Conservation (phyloP, 2,888 invertebrate species). For the Arge pagana region DNA sequence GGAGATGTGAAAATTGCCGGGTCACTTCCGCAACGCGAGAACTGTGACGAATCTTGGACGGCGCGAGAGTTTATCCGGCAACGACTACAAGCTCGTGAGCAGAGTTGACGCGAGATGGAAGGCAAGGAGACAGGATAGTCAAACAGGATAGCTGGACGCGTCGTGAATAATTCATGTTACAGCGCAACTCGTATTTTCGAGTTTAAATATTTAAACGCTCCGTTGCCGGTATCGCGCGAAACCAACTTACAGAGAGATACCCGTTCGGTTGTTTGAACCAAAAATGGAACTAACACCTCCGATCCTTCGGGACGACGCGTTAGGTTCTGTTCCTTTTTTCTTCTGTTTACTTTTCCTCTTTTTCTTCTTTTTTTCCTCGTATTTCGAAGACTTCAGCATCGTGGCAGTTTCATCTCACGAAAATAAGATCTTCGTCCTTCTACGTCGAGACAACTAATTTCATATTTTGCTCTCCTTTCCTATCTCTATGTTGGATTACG, state of each 20-base stretch:
- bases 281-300: not conserved
- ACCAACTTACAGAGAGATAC: conserved; percentile 50
- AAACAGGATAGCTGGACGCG: conserved; percentile 37
- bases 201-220: conserved; percentile 57
- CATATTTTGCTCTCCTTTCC: too few species aligned
- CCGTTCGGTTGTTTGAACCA: conserved; percentile 43
- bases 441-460: too few species aligned
- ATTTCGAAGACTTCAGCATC: too few species aligned
- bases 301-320: not conserved
- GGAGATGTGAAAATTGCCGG: conserved; percentile 30
- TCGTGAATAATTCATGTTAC: conserved; percentile 54
- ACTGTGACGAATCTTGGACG: too few species aligned
- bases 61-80: conserved; percentile 21
- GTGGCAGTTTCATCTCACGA: too few species aligned
- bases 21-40: conserved; percentile 29
- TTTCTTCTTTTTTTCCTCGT: too few species aligned
- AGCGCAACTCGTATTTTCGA: conserved; percentile 54
- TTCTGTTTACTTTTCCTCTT: too few species aligned
- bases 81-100: not conserved
- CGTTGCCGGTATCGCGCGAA: conserved; percentile 34
- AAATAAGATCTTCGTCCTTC: too few species aligned
- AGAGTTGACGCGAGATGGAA: conserved; percentile 21
- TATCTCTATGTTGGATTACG: too few species aligned
- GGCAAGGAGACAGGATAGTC: conserved; percentile 16
- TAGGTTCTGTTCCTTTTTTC: too few species aligned